Evolutionary conservation across 1,140 invertebrate species (phyloP).

Genomic region (Halictus rubicundus): DNA sequence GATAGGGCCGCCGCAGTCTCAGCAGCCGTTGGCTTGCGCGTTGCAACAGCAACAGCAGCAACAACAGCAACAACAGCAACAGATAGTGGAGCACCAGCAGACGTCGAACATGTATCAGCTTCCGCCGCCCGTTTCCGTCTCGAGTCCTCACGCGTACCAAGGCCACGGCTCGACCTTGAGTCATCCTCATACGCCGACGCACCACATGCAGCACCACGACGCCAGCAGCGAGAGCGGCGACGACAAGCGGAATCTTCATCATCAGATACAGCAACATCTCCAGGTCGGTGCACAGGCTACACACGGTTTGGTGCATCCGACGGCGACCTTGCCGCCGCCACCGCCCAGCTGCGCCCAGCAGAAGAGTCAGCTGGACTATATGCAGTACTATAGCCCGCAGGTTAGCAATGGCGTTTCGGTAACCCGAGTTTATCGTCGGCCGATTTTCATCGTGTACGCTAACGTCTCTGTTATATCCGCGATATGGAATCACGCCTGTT

Average conservation of each 20-base stretch:
- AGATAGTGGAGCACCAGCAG: slow-evolving; percentile 74
- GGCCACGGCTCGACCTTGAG: slow-evolving; percentile 71
- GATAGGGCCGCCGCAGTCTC: slow-evolving; percentile 58
- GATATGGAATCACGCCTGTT: no score
- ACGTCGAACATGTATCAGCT: slow-evolving; percentile 81
- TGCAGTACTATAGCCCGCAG: slow-evolving; percentile 79
- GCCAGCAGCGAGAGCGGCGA: slow-evolving; percentile 78
- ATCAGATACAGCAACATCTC: slow-evolving; percentile 78
- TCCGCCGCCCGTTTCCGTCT: slow-evolving; percentile 77
- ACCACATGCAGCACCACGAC: slow-evolving; percentile 78
- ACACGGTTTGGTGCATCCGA: slow-evolving; percentile 76
- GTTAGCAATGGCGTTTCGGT: slow-evolving; percentile 44
- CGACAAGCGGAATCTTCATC: slow-evolving; percentile 78
- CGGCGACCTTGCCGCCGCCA: slow-evolving; percentile 75
- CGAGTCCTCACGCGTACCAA: slow-evolving; percentile 77
- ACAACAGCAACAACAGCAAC: slow-evolving; percentile 73
- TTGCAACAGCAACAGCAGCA: slow-evolving; percentile 71
- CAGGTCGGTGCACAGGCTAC: slow-evolving; percentile 71
- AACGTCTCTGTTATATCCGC: no score
- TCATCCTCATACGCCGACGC: slow-evolving; percentile 73
- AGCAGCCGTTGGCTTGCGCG: slow-evolving; percentile 67
- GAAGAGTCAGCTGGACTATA: slow-evolving; percentile 78
- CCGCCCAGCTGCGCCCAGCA: slow-evolving; percentile 78
- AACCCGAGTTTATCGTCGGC: no score
- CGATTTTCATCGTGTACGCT: no score